These are phyloP conservation scores for Acarapis woodi DNA, from an alignment of 1,140 invertebrate genomes.

Conservation along the genomic window DNA sequence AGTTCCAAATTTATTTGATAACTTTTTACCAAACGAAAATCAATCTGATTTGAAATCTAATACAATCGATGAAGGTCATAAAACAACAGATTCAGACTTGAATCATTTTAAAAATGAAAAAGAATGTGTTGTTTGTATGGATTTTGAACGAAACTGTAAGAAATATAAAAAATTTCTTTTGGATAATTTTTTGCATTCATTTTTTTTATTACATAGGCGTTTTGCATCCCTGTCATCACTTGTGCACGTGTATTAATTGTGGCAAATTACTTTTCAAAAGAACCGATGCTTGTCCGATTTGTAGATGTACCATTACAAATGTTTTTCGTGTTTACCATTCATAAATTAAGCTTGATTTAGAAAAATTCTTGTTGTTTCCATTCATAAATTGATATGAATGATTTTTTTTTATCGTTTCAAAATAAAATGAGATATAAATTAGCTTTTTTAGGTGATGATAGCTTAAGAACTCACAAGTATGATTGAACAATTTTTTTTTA, in stretches of 20 bases:
- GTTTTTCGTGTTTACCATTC: constrained; percentile 14
- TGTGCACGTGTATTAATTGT: constrained; percentile 21
- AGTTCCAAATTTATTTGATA: no score
- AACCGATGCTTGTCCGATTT: constrained; percentile 22
- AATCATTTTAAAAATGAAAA: constrained; percentile 13
- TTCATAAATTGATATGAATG: no score
- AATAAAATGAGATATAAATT: no score
- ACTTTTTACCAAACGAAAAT: no score
- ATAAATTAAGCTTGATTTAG: no score
- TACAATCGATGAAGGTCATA: constrained; percentile 1
- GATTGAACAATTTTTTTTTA: no score
- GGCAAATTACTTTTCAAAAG: constrained; percentile 19
- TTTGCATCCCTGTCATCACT: constrained; percentile 22
- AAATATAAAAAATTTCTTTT: not conserved
- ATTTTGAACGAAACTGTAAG: constrained; percentile 16
- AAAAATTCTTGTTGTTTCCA: no score
- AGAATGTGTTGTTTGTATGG: constrained; percentile 25
- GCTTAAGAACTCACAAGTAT: no score
- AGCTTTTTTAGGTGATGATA: no score
- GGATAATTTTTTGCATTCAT: not conserved
- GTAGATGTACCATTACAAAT: constrained; percentile 19
- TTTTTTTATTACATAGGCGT: constrained; percentile 14
- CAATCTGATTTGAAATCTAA: no score
- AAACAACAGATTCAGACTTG: not conserved
- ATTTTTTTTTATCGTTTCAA: no score